Percentiles rank a stretch among this genome's conserved stretches.
These are phyloP conservation scores for Hemicentrotus pulcherrimus DNA, from an alignment of 35 echinoderm and acorn worm species.

Conservation along the genomic window DNA sequence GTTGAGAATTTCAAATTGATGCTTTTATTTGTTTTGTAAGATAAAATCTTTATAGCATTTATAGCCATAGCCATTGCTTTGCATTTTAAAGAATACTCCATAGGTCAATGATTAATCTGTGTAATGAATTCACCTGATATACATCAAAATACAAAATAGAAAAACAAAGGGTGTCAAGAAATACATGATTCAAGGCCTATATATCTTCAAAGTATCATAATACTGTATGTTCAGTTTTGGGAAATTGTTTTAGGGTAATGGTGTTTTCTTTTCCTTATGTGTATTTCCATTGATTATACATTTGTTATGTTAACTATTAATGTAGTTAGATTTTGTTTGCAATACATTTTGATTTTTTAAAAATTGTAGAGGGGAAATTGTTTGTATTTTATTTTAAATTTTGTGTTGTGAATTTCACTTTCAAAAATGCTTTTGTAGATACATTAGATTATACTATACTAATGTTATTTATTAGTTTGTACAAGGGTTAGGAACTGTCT, in stretches of 20 bases:
- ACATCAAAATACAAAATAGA: too few species aligned
- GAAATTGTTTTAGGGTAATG: too few species aligned
- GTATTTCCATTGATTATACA: background rate
- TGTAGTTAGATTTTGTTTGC: background rate
- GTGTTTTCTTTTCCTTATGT: background rate
- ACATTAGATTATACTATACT: background rate
- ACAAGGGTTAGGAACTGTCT: background rate
- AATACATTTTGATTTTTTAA: background rate
- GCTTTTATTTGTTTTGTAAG: background rate
- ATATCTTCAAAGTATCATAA: too few species aligned
- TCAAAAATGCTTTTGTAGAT: background rate
- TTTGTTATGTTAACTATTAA: background rate
- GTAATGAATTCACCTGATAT: too few species aligned
- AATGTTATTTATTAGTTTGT: constrained; percentile 6
- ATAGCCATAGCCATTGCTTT: too few species aligned
- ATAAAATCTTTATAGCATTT: background rate
- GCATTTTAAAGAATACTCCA: too few species aligned
- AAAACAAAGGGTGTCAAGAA: too few species aligned
- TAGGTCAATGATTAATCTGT: too few species aligned
- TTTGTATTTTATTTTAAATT: background rate
- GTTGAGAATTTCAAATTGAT: background rate
- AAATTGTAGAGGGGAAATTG: background rate
- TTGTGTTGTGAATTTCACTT: background rate
- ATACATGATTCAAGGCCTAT: too few species aligned
- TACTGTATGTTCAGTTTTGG: too few species aligned